These are phyloP conservation scores for Philotrypesis tridentata DNA, from an alignment of 1,140 invertebrate species.

Conservation along the genomic window DNA sequence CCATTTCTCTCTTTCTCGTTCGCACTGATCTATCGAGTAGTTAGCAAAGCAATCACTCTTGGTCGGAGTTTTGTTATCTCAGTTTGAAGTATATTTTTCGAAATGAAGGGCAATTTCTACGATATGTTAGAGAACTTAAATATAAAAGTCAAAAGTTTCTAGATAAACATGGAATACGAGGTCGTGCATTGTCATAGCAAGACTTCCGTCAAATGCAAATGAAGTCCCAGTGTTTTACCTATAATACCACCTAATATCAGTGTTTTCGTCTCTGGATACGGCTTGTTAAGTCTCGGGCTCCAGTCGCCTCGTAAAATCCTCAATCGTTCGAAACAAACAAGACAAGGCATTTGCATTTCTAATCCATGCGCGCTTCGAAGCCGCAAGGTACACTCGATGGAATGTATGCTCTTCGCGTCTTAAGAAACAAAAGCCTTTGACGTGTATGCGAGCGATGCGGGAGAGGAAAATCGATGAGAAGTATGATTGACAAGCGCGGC, in stretches of 20 bases:
- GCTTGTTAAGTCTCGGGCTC: background rate
- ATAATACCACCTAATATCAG: background rate
- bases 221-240: background rate
- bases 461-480: background rate
- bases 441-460: too few species aligned
- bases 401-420: background rate
- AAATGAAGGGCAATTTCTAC: background rate
- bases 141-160: background rate
- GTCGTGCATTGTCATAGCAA: background rate
- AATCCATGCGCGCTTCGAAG: background rate
- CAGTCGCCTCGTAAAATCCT: background rate
- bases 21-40: background rate
- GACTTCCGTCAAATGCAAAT: background rate
- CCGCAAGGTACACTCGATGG: background rate
- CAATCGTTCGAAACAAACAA: background rate
- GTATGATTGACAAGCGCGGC: background rate
- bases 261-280: background rate
- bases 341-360: background rate
- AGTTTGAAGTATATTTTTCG: background rate
- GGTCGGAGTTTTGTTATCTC: too few species aligned
- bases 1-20: too few species aligned
- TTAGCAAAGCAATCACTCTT: too few species aligned
- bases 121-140: background rate
- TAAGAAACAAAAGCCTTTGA: background rate
- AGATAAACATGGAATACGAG: background rate